A percentile compares a stretch with the other conserved stretches of the same genome.
Evolutionary conservation across 2,797 vertebrate species (phyloP).

Genomic region (Geotrypetes seraphini): DNA sequence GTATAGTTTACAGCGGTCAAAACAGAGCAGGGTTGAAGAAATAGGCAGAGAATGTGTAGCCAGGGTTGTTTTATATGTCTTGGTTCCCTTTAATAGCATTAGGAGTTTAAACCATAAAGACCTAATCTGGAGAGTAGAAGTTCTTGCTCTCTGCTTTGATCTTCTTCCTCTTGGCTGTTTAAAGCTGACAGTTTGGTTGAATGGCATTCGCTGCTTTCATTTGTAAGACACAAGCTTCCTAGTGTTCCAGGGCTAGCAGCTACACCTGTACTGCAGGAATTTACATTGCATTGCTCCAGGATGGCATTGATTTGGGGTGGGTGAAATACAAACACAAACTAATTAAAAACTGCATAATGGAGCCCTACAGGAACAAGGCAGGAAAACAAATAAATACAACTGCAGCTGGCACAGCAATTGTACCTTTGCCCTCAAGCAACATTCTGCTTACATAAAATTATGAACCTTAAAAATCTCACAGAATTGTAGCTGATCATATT

Average conservation of each 20-base stretch:
- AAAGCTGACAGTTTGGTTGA: conserved; percentile 59
- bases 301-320: conserved; percentile 60
- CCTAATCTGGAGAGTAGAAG: conserved; percentile 56
- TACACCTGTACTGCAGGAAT: conserved; percentile 69
- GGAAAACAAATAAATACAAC: conserved; percentile 56
- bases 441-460: conserved; percentile 51
- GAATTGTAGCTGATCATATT: conserved; percentile 32
- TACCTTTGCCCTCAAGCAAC: conserved; percentile 47
- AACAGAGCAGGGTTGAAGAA: conserved; percentile 24
- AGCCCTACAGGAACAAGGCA: conserved; percentile 58
- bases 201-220: conserved; percentile 54
- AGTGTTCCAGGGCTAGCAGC: conserved; percentile 53
- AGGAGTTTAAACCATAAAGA: conserved; percentile 44
- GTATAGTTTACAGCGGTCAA: conserved; percentile 25
- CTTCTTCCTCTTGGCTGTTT: conserved; percentile 55
- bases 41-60: conserved; percentile 46
- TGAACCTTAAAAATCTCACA: conserved; percentile 38
- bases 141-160: conserved; percentile 59
- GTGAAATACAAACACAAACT: conserved; percentile 60
- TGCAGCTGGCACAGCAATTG: conserved; percentile 50
- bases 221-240: conserved; percentile 62
- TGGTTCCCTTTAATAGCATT: conserved; percentile 54
- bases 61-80: conserved; percentile 39
- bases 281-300: conserved; percentile 59
- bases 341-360: conserved; percentile 65